Evolutionary conservation across 2,888 invertebrate species (phyloP).

Genomic region (Drosophila paramelanica): DNA sequence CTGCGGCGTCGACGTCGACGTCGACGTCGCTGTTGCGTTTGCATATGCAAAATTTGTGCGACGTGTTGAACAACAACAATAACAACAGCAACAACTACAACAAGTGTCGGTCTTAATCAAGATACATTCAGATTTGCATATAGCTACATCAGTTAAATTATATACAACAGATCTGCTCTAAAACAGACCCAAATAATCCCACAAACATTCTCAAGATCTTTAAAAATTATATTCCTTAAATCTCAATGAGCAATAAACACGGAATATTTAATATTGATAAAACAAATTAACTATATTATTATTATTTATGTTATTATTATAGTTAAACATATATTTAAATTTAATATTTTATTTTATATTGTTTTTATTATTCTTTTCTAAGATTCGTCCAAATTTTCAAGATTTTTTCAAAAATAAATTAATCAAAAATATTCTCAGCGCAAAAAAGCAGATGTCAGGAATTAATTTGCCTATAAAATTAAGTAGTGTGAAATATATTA

Average conservation of each 20-base stretch:
- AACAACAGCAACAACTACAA: slow-evolving; percentile 36
- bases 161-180: background rate
- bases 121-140: slow-evolving; percentile 35
- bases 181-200: background rate
- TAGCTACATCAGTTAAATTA: slow-evolving; percentile 2
- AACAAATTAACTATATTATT: background rate
- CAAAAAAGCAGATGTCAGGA: too few species aligned
- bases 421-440: too few species aligned
- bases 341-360: too few species aligned
- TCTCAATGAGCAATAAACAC: background rate
- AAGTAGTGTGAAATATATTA: too few species aligned
- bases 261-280: background rate
- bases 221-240: too few species aligned
- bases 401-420: too few species aligned
- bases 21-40: slow-evolving; percentile 28
- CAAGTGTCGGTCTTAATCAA: slow-evolving; percentile 79
- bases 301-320: too few species aligned
- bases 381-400: too few species aligned
- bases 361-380: too few species aligned
- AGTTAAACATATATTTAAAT: too few species aligned
- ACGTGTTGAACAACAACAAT: slow-evolving; percentile 43
- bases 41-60: slow-evolving; percentile 61
- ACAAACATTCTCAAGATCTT: background rate
- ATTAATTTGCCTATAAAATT: too few species aligned
- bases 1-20: slow-evolving; percentile 4